These are phyloP conservation scores for Spisula subtruncata DNA, from an alignment of 2,888 invertebrate genomes.

Conservation along the genomic window DNA sequence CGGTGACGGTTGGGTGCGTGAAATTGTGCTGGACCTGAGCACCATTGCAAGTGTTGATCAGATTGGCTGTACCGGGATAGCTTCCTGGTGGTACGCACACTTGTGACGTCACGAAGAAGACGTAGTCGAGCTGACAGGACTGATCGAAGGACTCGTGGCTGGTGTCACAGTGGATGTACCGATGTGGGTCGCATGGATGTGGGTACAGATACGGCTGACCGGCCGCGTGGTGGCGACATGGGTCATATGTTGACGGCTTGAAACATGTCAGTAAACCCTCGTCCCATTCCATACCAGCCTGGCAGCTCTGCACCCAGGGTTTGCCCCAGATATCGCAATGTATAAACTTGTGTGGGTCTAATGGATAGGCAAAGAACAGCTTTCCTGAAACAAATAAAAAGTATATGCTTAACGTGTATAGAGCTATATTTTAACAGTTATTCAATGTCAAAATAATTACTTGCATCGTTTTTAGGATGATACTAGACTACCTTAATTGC, in stretches of 20 bases:
- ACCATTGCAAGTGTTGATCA: constrained; percentile 58
- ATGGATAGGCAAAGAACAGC: constrained; percentile 72
- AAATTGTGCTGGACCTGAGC: not conserved
- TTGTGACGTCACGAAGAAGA: constrained; percentile 54
- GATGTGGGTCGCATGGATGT: constrained; percentile 70
- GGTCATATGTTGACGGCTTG: constrained; percentile 47
- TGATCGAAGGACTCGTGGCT: constrained; percentile 66
- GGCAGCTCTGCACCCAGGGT: constrained; percentile 73
- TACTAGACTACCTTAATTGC: too few species aligned
- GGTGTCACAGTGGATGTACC: constrained; percentile 75
- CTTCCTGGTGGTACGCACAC: constrained; percentile 65
- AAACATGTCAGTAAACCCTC: constrained; percentile 74
- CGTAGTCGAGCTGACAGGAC: constrained; percentile 65
- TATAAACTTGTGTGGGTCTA: constrained; percentile 70
- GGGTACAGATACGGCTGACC: constrained; percentile 68
- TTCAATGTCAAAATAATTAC: too few species aligned
- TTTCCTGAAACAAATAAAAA: constrained; percentile 61
- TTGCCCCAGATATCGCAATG: constrained; percentile 80
- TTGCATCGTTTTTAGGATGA: too few species aligned
- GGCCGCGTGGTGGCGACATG: constrained; percentile 62
- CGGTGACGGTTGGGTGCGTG: not conserved
- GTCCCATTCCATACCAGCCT: constrained; percentile 74
- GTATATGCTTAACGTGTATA: too few species aligned
- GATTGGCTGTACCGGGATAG: constrained; percentile 58
- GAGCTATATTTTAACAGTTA: too few species aligned